Evolutionary conservation across 2,888 invertebrate species (phyloP), one percentile per base, ranked within the genome.

Genomic region (Helicoverpa assulta): DNA sequence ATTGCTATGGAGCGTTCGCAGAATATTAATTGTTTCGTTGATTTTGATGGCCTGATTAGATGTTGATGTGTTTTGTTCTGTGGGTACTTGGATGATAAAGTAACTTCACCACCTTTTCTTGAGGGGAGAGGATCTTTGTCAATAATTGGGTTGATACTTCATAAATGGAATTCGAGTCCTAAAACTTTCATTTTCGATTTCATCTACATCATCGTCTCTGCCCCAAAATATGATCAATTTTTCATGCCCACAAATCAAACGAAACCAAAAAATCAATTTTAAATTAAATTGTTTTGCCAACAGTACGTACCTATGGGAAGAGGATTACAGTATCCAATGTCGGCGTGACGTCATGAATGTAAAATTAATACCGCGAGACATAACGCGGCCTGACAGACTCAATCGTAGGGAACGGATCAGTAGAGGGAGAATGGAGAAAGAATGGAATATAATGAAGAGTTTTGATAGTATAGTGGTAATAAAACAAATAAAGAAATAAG

Each of bases 261-360:
- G 37, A 12, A 37, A 37, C 12, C 12, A 12, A 37, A 37, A 12
- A 37, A 6, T 3, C 2, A 1, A 29, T 3, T 51, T 29, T 40
- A 1, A 10, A 40, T 43, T 7, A 40, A 16, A 18, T 70, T 80
- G 60, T 83, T 90, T 85, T 92, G 89, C 90, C 57, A 70, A 83
- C 91, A 53, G 73, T 93, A 89, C 89, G 26, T 50, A 57, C 67
- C 82, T 86, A 89, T 90, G 88, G 88, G 90, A 88, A 91, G 91
- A 90, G 92, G 94, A 94, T 95, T 93, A 95, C 86, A 86, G 87
- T 83, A 84, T 84, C 80, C 81, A 78, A 83, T 85, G 85, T 86
- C 81, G 78, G 82, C 84, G 86, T 93, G 93, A 93, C 94, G 94
- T 93, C 93, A 95, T 95, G 94, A 94, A 94, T 95, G 90, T 92